Percentiles rank a stretch among this genome's conserved stretches.
phyloP scores from a whole-genome alignment of 2,888 invertebrate species.

The Aricia artaxerxes region DNA sequence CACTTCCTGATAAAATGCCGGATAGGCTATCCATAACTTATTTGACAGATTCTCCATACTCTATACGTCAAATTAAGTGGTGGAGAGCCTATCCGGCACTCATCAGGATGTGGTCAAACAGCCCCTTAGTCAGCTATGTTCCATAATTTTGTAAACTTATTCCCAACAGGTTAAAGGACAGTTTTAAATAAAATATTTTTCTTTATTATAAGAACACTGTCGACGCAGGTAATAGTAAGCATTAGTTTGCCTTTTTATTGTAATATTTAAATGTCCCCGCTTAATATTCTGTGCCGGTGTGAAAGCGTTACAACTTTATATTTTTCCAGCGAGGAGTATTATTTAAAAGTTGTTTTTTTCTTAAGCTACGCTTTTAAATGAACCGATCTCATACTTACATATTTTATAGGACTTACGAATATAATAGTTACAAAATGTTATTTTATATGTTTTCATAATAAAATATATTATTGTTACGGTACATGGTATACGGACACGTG shows the following conservation, averaged over 20 bases:
- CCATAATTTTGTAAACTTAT: background rate
- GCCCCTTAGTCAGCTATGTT: background rate
- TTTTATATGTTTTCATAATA: too few species aligned
- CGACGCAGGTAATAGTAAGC: background rate
- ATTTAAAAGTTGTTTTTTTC: background rate
- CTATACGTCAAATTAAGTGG: too few species aligned
- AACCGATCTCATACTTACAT: background rate
- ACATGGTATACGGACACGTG: too few species aligned
- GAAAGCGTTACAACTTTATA: conserved; percentile 14
- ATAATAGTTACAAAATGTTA: too few species aligned
- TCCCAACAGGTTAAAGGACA: background rate
- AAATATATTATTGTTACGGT: too few species aligned
- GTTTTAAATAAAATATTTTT: conserved; percentile 3
- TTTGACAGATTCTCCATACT: too few species aligned
- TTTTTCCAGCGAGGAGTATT: conserved; percentile 5
- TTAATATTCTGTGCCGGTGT: conserved; percentile 21
- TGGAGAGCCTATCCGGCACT: too few species aligned
- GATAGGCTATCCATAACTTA: too few species aligned
- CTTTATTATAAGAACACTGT: background rate
- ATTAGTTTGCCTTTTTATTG: conserved; percentile 17
- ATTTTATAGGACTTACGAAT: too few species aligned
- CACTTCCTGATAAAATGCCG: too few species aligned
- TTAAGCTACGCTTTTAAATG: background rate
- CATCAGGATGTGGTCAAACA: too few species aligned
- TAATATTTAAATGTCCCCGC: conserved; percentile 17